Evolutionary conservation across 2,888 invertebrate genomes (phyloP).

Genomic region (Temnothorax rugatulus): DNA sequence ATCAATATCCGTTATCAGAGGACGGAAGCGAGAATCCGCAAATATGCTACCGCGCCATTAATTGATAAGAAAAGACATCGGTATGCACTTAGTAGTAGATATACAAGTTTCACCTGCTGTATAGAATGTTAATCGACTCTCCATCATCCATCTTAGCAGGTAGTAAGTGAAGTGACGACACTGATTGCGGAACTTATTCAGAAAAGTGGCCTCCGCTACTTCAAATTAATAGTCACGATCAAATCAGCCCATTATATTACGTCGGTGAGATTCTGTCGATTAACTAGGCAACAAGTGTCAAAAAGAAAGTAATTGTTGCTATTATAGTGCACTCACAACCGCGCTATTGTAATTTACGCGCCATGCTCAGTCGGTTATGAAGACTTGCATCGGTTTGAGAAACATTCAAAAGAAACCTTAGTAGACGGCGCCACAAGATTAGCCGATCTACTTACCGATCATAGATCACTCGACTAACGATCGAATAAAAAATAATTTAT

Average conservation of each 20-base stretch:
- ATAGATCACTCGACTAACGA: constrained; percentile 8
- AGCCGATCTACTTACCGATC: constrained; percentile 68
- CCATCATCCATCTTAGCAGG: constrained; percentile 47
- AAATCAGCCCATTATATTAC: constrained; percentile 52
- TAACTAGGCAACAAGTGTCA: constrained; percentile 36
- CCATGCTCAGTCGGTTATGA: constrained; percentile 45
- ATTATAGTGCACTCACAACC: neutral
- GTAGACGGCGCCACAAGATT: constrained; percentile 68
- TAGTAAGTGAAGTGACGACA: constrained; percentile 47
- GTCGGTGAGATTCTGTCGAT: constrained; percentile 48
- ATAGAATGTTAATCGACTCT: constrained; percentile 67
- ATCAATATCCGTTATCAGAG: constrained; percentile 61
- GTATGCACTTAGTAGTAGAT: constrained; percentile 76
- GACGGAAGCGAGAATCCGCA: constrained; percentile 55
- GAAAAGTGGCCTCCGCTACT: constrained; percentile 32
- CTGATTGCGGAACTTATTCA: constrained; percentile 67
- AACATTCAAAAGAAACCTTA: constrained; percentile 11
- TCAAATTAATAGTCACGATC: constrained; percentile 64
- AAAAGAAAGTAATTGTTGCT: constrained; percentile 49
- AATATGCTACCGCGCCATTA: constrained; percentile 66
- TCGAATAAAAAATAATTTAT: neutral
- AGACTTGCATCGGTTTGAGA: constrained; percentile 23
- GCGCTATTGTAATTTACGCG: constrained; percentile 60
- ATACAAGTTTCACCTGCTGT: constrained; percentile 51
- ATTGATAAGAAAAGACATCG: constrained; percentile 79